Conservation (phyloP, 2,888 invertebrate species). For the Diploptera punctata region DNA sequence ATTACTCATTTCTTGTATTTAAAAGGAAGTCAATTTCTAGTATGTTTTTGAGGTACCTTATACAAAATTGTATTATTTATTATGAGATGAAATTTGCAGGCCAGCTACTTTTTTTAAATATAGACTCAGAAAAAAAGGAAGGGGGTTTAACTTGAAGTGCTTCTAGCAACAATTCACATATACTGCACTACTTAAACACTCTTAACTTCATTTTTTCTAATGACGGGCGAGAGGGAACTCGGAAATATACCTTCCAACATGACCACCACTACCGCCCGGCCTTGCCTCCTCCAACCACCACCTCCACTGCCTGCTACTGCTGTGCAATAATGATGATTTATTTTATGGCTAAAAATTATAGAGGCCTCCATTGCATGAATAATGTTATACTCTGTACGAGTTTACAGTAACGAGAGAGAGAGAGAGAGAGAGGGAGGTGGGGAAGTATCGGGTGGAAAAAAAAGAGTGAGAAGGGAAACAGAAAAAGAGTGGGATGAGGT, state of each 20-base stretch:
- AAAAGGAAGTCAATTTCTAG: too few relatives aligned
- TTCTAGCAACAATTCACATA: too few relatives aligned
- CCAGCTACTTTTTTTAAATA: too few relatives aligned
- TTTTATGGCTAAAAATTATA: conserved; percentile 63
- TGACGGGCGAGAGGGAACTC: conserved; percentile 17
- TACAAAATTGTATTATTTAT: too few relatives aligned
- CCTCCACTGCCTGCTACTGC: conserved; percentile 55
- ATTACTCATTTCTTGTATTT: too few relatives aligned
- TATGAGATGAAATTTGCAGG: too few relatives aligned
- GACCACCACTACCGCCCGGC: conserved; percentile 38
- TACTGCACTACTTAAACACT: too few relatives aligned
- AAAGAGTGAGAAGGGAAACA: conserved; percentile 6
- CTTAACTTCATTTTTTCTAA: conserved; percentile 28
- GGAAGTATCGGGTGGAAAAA: conserved; percentile 26
- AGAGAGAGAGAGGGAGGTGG: conserved; percentile 44
- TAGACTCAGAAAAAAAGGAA: too few relatives aligned
- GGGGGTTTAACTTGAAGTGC: too few relatives aligned
- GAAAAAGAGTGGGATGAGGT: conserved; percentile 40
- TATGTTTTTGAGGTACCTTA: too few relatives aligned
- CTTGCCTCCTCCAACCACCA: conserved; percentile 36
- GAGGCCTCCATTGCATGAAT: conserved; percentile 47
- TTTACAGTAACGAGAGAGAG: conserved; percentile 43
- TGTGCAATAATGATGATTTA: conserved; percentile 67
- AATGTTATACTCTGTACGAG: conserved; percentile 37
- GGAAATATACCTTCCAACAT: conserved; percentile 21